Base-by-base conservation (phyloP, 2,113 vertebrate genomes). In the Rhipidura dahli region DNA sequence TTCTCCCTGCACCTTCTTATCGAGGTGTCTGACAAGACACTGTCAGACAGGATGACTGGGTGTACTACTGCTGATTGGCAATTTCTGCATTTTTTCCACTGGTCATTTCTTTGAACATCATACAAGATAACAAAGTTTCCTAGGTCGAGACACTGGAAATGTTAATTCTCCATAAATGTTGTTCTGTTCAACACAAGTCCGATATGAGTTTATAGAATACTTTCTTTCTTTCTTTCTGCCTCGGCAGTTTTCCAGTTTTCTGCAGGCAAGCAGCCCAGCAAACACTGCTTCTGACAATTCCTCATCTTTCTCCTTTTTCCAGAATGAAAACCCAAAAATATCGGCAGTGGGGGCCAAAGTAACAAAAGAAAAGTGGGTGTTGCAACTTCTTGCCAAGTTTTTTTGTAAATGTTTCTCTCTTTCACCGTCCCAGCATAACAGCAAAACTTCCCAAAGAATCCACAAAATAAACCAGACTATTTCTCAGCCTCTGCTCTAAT, bases 281-380 rank as follows among this genome's bases (percentile, higher is more conserved):
- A 95, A 93, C n/a, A 23, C 54, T 87, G 76, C 73, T 94, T 80
- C 73, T 95, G 94, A 90, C 91, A 80, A 91, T 93, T 94, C 85
- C 40, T 94, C 81, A 94, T 96, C 73, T 83, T 86, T 80, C 59
- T 89, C 7, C 31, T 91, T 94, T 96, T 94, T 95, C 92, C 93
- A 93, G 87, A 95, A 81, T 70, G 80, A 96, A 96, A 96, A 77
- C 89, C 90, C 71, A 83, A 95, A 94, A 95, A 81, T 91, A 89
- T 53, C 63, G 78, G 77, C 56, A 50, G 9, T 56, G 18, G 37
- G 51, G 57, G 64, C 87, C 89, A 94, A 93, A 94, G 87, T 89
- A 93, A 94, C 84, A 95, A 93, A 93, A 61, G 61, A 88, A 49
- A 69, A 96, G 82, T 89, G 93, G 69, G 53, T 89, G 86, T 94